Conservation (phyloP, 2,113 vertebrate genomes). For the Pogonocichla stellata region DNA sequence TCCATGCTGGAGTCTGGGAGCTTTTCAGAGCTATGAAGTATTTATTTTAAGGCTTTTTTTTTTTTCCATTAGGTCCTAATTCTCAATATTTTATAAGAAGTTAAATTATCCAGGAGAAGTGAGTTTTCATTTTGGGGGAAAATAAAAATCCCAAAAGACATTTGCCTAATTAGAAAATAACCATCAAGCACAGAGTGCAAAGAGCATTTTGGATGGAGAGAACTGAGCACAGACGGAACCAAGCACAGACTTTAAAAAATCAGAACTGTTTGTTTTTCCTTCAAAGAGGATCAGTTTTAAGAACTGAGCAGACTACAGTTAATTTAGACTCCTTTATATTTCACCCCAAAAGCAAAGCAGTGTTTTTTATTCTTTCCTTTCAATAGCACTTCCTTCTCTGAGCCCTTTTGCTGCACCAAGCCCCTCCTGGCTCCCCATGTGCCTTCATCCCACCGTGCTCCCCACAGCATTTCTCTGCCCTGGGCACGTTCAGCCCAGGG, state of each 20-base stretch:
- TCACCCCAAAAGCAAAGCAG: neutral
- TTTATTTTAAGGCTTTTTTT: neutral
- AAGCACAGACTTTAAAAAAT: neutral
- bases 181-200: neutral
- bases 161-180: neutral
- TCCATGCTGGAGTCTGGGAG: neutral
- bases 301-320: neutral
- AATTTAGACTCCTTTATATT: neutral
- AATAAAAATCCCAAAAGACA: neutral
- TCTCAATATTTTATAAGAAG: constrained; percentile 61
- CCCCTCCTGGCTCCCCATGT: neutral
- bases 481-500: neutral
- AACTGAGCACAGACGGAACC: neutral
- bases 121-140: neutral
- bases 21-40: constrained; percentile 49
- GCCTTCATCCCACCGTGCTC: accelerated
- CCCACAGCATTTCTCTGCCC: neutral
- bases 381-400: neutral
- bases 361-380: neutral
- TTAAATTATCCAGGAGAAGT: constrained; percentile 50
- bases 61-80: constrained; percentile 38
- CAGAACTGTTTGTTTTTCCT: neutral
- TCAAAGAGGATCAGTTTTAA: neutral
- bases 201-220: neutral
- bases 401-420: neutral